A percentile compares a stretch with the other conserved stretches of the same genome.
Evolutionary conservation across 1,140 invertebrate genomes (phyloP).

Genomic region (Drosophila mayri): DNA sequence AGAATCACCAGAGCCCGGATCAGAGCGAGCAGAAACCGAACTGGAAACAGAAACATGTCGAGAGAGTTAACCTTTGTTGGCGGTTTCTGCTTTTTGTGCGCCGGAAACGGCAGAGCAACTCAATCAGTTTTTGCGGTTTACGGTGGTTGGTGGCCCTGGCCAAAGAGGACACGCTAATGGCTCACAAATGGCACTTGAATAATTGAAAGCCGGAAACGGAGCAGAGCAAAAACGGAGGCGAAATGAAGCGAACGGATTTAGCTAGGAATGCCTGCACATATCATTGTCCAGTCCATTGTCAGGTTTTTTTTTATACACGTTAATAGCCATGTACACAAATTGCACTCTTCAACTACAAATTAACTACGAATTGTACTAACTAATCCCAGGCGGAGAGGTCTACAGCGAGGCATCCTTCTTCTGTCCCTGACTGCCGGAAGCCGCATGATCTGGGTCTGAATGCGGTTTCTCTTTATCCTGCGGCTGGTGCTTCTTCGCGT

Average conservation of each 20-base stretch:
- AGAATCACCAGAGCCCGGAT: slow-evolving; percentile 30
- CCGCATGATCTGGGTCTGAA: background rate
- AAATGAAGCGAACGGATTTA: slow-evolving; percentile 36
- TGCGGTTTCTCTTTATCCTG: slow-evolving; percentile 24
- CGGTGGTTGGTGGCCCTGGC: slow-evolving; percentile 18
- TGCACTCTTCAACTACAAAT: slow-evolving; percentile 35
- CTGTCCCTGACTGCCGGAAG: background rate
- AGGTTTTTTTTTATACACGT: slow-evolving; percentile 27
- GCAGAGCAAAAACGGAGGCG: slow-evolving; percentile 24
- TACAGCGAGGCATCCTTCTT: slow-evolving; percentile 2
- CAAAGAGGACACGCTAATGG: slow-evolving; percentile 65
- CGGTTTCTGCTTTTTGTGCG: slow-evolving; percentile 59
- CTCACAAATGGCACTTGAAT: slow-evolving; percentile 70
- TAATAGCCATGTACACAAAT: slow-evolving; percentile 26
- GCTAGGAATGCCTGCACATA: slow-evolving; percentile 23
- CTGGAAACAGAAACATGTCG: slow-evolving; percentile 49
- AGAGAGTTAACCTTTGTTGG: slow-evolving; percentile 68
- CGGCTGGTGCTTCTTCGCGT: background rate
- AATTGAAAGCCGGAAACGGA: slow-evolving; percentile 64
- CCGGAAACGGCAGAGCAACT: slow-evolving; percentile 60
- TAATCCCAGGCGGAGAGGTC: background rate
- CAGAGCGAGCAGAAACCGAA: slow-evolving; percentile 20
- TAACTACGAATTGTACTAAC: slow-evolving; percentile 38
- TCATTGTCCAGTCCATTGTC: slow-evolving; percentile 32
- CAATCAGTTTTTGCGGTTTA: slow-evolving; percentile 73